phyloP scores from a whole-genome alignment of 2,113 vertebrate genomes.

The Saccopteryx leptura region DNA sequence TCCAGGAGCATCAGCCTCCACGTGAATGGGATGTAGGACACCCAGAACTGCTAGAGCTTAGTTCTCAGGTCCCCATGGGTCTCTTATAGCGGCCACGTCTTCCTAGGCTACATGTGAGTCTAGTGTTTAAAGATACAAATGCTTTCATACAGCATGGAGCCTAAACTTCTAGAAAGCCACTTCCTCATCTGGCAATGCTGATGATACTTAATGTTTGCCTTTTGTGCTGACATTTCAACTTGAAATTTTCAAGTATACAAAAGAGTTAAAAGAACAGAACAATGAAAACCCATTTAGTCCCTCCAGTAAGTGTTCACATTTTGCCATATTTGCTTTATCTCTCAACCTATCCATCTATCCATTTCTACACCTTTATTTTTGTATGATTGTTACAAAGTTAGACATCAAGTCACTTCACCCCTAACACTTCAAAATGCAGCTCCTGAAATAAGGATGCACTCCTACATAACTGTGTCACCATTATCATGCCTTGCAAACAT shows the following conservation, averaged over 20 bases:
- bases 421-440: not conserved
- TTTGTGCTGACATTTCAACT: not conserved
- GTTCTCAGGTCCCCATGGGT: not conserved
- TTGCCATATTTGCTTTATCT: not conserved
- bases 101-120: not conserved
- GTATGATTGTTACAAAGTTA: not conserved
- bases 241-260: not conserved
- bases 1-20: not conserved
- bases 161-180: not conserved
- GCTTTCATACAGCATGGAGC: not conserved
- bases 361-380: not conserved
- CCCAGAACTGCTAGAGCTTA: not conserved
- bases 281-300: not conserved
- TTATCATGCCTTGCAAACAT: not conserved
- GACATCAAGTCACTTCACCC: not conserved
- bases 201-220: not conserved
- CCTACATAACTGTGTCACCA: not conserved
- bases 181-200: not conserved
- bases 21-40: accelerated
- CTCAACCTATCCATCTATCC: not conserved
- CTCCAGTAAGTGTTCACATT: not conserved
- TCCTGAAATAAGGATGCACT: not conserved
- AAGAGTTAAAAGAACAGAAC: not conserved
- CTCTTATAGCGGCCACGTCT: not conserved
- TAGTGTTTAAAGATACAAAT: not conserved